Percentiles rank a stretch among this genome's conserved stretches.
phyloP scores from a whole-genome alignment of 2,113 vertebrate species.

The Solea solea region DNA sequence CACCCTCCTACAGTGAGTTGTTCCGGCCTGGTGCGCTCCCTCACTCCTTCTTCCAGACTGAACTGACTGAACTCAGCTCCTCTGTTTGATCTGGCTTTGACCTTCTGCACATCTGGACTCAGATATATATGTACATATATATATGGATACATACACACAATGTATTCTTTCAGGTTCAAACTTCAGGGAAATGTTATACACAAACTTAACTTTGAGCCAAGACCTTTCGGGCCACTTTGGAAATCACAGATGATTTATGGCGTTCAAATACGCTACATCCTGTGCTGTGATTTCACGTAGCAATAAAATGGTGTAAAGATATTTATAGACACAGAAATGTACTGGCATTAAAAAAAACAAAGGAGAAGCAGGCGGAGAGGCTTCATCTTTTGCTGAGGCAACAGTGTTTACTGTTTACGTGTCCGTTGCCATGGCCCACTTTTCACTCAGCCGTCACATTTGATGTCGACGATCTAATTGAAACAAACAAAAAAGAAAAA shows the following conservation, averaged over 20 bases:
- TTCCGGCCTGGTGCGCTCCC: neutral
- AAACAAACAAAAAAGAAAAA: conserved; percentile 73
- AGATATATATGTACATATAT: conserved; percentile 35
- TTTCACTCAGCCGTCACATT: conserved; percentile 79
- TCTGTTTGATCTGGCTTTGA: conserved; percentile 56
- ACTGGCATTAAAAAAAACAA: conserved; percentile 37
- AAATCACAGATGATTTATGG: conserved; percentile 16
- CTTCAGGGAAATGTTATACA: conserved; percentile 15
- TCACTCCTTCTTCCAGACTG: conserved; percentile 1
- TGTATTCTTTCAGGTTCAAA: conserved; percentile 17
- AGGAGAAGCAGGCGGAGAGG: conserved; percentile 65
- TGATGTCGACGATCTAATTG: conserved; percentile 85
- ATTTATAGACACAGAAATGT: conserved; percentile 39
- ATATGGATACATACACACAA: no score
- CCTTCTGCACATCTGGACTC: conserved; percentile 56
- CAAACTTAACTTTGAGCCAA: conserved; percentile 3
- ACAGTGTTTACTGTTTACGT: conserved; percentile 79
- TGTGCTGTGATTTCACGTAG: conserved; percentile 41
- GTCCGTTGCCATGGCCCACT: conserved; percentile 82
- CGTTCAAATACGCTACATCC: neutral
- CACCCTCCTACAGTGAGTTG: conserved; percentile 32
- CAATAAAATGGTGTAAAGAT: conserved; percentile 21
- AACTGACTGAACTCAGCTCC: conserved; percentile 48
- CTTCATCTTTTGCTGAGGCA: conserved; percentile 61
- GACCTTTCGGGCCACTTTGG: conserved; percentile 42